These are phyloP conservation scores for Drosophila mettleri DNA, from an alignment of 2,888 invertebrate genomes.

Conservation along the genomic window DNA sequence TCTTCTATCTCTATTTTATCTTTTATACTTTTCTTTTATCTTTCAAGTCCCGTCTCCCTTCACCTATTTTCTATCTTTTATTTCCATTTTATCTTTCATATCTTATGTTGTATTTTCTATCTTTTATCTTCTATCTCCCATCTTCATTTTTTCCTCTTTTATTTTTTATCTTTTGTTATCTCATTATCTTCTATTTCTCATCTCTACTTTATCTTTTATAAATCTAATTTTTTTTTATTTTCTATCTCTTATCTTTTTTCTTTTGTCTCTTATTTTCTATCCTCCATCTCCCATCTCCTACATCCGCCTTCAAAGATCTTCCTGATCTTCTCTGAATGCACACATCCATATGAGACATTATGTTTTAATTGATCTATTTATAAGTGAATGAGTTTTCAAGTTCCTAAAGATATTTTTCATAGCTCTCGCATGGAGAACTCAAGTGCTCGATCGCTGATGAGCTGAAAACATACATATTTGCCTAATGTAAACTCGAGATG, in stretches of 20 bases:
- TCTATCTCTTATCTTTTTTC: background rate
- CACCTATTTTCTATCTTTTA: background rate
- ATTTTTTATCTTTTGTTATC: background rate
- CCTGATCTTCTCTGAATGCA: too few relatives aligned
- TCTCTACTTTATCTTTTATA: too few relatives aligned
- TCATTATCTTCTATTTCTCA: background rate
- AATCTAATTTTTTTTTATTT: too few relatives aligned
- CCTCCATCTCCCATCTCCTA: background rate
- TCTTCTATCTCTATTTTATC: background rate
- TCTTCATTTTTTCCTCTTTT: background rate
- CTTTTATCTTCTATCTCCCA: background rate
- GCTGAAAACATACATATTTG: constrained; percentile 9
- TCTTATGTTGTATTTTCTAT: background rate
- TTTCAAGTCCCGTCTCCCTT: too few relatives aligned
- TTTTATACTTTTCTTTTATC: too few relatives aligned
- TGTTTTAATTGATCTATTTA: background rate
- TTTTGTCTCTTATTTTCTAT: background rate
- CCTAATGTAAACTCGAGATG: constrained; percentile 17
- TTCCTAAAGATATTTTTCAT: constrained; percentile 4
- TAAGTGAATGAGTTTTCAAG: background rate
- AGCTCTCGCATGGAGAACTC: background rate
- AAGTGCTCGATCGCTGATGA: constrained; percentile 8
- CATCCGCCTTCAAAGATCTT: too few relatives aligned
- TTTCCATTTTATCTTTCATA: background rate
- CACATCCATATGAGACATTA: too few relatives aligned